Conservation (phyloP, 2,888 invertebrate species). For the Gonocerus acuteangulatus region DNA sequence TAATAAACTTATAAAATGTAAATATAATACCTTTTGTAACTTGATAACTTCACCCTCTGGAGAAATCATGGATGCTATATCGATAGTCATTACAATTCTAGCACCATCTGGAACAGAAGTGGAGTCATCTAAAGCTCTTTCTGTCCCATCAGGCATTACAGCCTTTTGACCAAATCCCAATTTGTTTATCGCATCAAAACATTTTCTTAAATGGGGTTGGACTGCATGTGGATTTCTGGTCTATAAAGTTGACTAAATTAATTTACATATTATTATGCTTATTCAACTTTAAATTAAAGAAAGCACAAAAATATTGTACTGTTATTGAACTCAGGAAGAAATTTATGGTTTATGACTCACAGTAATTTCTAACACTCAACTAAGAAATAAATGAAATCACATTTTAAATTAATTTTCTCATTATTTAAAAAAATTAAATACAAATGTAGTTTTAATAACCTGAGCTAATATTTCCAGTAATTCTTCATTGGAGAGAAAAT, state of each 20-base stretch:
- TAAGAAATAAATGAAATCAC: no score
- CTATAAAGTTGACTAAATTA: conserved; percentile 41
- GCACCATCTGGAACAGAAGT: conserved; percentile 12
- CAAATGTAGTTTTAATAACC: conserved; percentile 47
- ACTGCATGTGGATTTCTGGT: conserved; percentile 68
- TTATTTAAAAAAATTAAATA: no score
- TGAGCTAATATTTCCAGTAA: conserved; percentile 72
- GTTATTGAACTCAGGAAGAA: no score
- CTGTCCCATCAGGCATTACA: conserved; percentile 46
- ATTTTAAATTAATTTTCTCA: no score
- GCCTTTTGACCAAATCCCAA: conserved; percentile 62
- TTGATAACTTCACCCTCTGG: conserved; percentile 78
- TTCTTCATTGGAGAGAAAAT: conserved; percentile 71
- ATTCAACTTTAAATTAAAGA: background rate
- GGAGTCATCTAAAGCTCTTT: conserved; percentile 40
- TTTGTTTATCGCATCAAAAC: conserved; percentile 71
- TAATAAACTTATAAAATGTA: no score
- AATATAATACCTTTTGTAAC: conserved; percentile 66
- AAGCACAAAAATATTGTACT: background rate
- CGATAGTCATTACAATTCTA: conserved; percentile 56
- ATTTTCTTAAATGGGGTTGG: conserved; percentile 74
- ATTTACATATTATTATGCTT: background rate
- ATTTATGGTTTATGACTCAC: no score
- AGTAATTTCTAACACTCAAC: no score
- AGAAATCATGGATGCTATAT: conserved; percentile 81